Evolutionary conservation across 2,888 invertebrate species (phyloP).

Genomic region (Myopa tessellatipennis): DNA sequence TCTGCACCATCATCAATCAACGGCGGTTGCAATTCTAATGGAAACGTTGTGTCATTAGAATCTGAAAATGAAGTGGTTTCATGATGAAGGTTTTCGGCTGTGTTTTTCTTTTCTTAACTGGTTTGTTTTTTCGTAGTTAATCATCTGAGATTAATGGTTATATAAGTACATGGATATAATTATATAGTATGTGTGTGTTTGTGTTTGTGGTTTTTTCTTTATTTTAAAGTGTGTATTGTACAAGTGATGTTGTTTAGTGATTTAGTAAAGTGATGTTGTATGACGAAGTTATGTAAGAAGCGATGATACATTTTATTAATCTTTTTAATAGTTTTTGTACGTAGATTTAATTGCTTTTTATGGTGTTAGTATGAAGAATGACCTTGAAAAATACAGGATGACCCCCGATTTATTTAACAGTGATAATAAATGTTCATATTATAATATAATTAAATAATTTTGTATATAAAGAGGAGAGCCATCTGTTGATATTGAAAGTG

Average conservation of each 20-base stretch:
- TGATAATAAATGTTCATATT: no score
- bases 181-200: neutral
- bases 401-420: no score
- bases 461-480: no score
- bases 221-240: neutral
- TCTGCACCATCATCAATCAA: slow-evolving; percentile 49
- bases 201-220: neutral
- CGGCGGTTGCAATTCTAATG: slow-evolving; percentile 65
- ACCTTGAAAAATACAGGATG: no score
- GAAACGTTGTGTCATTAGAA: slow-evolving; percentile 64
- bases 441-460: no score
- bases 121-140: neutral
- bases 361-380: no score
- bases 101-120: neutral
- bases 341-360: no score
- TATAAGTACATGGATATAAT: neutral
- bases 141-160: neutral
- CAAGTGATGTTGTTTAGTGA: neutral
- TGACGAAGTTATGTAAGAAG: no score
- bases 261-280: no score
- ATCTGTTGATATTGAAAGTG: no score
- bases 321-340: no score
- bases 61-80: slow-evolving; percentile 59
- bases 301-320: no score
- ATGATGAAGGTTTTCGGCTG: slow-evolving; percentile 3